These are phyloP conservation scores for Parnassius orleans DNA, from an alignment of 2,888 invertebrate genomes.

Conservation along the genomic window DNA sequence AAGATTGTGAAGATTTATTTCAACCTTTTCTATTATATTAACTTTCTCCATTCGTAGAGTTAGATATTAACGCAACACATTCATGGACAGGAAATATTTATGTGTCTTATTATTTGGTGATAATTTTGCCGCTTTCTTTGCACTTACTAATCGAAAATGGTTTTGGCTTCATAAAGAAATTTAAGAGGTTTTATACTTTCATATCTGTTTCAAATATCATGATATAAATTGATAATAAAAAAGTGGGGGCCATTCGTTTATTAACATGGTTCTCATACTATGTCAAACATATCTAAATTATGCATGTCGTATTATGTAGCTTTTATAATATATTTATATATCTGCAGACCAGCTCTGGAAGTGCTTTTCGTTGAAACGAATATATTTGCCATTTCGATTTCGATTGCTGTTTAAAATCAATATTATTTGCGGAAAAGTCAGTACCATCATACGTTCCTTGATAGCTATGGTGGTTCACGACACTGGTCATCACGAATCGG, in stretches of 20 bases:
- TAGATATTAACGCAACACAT: constrained; percentile 62
- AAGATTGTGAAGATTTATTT: too few relatives aligned
- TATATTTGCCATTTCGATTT: not conserved
- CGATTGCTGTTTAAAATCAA: constrained; percentile 3
- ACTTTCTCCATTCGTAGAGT: constrained; percentile 14
- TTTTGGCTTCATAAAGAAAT: constrained; percentile 9
- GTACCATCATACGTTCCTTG: constrained; percentile 53
- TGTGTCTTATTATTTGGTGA: constrained; percentile 37
- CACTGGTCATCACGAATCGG: constrained; percentile 16
- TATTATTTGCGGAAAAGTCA: constrained; percentile 47
- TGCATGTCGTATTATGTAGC: constrained; percentile 34
- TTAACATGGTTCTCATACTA: constrained; percentile 30
- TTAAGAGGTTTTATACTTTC: constrained; percentile 22
- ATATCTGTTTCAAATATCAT: constrained; percentile 2
- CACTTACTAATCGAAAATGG: constrained; percentile 64
- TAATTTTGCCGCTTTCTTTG: constrained; percentile 45
- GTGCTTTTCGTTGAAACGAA: constrained; percentile 8
- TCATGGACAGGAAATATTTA: constrained; percentile 69
- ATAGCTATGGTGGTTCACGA: constrained; percentile 58
- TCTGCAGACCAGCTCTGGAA: constrained; percentile 51
- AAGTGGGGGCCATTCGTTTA: constrained; percentile 4
- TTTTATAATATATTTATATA: constrained; percentile 28
- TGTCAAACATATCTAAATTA: not conserved
- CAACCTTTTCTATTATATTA: too few relatives aligned
- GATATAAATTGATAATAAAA: constrained; percentile 14